Percentiles rank a stretch among this genome's conserved stretches.
These are phyloP conservation scores for Spilosoma lubricipeda DNA, from an alignment of 2,888 invertebrate genomes.

Conservation along the genomic window DNA sequence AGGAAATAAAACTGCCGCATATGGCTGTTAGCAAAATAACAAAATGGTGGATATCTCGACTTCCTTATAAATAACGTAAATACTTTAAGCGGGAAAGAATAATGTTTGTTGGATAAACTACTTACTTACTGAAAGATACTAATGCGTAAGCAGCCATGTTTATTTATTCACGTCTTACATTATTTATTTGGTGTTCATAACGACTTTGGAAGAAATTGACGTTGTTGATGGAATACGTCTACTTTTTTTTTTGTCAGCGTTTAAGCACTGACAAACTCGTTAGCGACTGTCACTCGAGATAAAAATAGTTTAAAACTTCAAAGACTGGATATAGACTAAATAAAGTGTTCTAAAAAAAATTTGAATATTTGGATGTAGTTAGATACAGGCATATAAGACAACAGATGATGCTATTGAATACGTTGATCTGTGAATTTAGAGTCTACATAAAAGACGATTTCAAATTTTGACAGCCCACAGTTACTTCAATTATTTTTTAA, in stretches of 20 bases:
- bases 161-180: conserved; percentile 31
- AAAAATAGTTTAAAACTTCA: neutral
- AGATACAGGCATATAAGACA: too few relatives aligned
- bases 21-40: conserved; percentile 37
- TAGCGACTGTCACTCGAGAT: neutral
- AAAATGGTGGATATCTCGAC: conserved; percentile 36
- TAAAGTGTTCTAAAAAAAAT: too few relatives aligned
- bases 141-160: conserved; percentile 26
- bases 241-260: neutral
- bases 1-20: conserved; percentile 26
- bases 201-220: neutral
- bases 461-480: too few relatives aligned
- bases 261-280: neutral
- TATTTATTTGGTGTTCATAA: conserved; percentile 9
- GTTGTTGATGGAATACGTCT: neutral
- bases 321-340: too few relatives aligned
- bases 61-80: conserved; percentile 54
- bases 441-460: too few relatives aligned
- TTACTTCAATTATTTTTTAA: too few relatives aligned
- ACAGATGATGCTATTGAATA: too few relatives aligned
- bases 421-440: too few relatives aligned
- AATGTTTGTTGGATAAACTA: conserved; percentile 57
- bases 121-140: conserved; percentile 36
- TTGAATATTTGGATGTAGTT: too few relatives aligned
- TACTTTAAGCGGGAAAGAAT: conserved; percentile 48